These are phyloP conservation scores for Caenorhabditis sp. DNA, from an alignment of 2,888 invertebrate genomes.

Conservation along the genomic window DNA sequence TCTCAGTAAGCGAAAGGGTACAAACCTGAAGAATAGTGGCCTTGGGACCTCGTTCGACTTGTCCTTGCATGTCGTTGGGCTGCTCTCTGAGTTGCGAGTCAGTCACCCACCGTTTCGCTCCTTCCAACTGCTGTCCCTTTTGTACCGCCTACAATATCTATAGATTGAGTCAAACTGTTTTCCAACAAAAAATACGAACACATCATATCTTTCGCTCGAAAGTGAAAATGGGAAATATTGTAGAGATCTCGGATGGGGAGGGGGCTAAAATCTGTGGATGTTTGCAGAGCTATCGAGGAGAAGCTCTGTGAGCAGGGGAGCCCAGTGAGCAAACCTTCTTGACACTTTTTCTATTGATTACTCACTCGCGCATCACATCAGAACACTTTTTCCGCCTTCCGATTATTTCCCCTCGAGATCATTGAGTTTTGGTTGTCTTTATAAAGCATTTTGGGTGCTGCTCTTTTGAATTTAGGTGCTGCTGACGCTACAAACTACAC, in stretches of 20 bases:
- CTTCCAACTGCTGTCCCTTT: constrained; percentile 64
- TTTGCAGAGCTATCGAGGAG: constrained; percentile 42
- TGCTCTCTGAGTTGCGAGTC: constrained; percentile 52
- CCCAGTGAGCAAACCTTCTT: constrained; percentile 21
- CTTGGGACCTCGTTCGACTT: constrained; percentile 49
- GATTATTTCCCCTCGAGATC: background rate
- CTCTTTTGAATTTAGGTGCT: no score
- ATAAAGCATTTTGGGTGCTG: no score
- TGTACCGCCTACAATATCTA: constrained; percentile 40
- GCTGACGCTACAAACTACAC: no score
- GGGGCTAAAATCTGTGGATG: background rate
- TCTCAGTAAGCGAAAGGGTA: no score
- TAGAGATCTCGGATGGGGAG: background rate
- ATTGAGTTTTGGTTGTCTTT: background rate
- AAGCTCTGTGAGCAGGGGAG: background rate
- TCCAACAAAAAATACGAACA: background rate
- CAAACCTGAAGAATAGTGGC: constrained; percentile 61
- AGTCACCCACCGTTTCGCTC: constrained; percentile 66
- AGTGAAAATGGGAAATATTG: background rate
- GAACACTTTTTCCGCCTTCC: background rate
- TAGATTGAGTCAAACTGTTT: background rate
- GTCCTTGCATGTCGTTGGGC: constrained; percentile 40
- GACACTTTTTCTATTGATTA: constrained; percentile 42
- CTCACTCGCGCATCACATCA: background rate
- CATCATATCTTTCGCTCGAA: background rate